Evolutionary conservation across 2,888 invertebrate species (phyloP), one percentile per base, ranked within the genome.

Genomic region (Trissoscelio sp.): DNA sequence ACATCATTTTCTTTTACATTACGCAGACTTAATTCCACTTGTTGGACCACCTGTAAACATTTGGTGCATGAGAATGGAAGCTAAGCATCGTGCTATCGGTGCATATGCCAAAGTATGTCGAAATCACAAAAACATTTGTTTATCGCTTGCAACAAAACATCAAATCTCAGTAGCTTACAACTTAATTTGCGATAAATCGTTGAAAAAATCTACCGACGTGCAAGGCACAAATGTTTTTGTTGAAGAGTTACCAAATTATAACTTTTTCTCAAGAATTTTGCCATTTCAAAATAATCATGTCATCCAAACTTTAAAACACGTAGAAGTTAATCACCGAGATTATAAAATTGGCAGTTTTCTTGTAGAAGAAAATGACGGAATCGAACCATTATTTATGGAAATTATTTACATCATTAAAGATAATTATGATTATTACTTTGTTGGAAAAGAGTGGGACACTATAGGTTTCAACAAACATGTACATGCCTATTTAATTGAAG

Each of bases 1-100:
- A 39, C 79, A 82, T 22, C 79, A 79, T 53, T 62, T 53, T 20
- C 9, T 79, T n/a, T 16, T 81, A 2, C 79, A 81, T 60, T 79
- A 81, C 48, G 39, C 55, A 4, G 55, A 60, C 12, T 20, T 81
- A 37, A 28, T 83, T 24, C n/a, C 28, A 7, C n/a, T 46, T 1
- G 42, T 42, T 28, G 80, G 83, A n/a, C 83, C 83, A 2, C 51
- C 80, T 7, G 42, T 78, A 7, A 78, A 80, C 42, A 48, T 66
- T 37, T 79, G 78, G 69, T 77, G 74, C 11, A 72, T 82, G 75
- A 22, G 72, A 34, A 55, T 79, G 31, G 70, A 82, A 22, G 57
- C 22, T 1, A 73, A 73, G 16, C 79, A 82, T 55, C 20, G 64
- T 14, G 9, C 18, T 11, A 46, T 78, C 16, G 48, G 34, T 7